phyloP scores from a whole-genome alignment of 2,797 vertebrate genomes.

The Hippopotamyrus pictus region DNA sequence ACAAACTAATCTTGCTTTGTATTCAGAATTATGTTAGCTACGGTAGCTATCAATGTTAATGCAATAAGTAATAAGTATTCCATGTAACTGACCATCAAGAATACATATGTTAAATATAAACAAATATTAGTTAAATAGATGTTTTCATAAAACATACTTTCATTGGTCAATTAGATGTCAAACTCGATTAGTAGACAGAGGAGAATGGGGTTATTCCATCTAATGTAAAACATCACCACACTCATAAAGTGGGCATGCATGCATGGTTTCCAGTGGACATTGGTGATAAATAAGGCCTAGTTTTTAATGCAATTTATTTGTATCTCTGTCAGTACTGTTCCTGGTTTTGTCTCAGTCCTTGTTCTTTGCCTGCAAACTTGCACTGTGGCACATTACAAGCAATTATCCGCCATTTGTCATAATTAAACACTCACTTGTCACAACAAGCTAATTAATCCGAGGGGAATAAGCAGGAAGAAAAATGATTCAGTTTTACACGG shows the following conservation, averaged over 20 bases:
- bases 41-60: background rate
- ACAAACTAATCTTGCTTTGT: background rate
- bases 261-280: background rate
- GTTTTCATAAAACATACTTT: background rate
- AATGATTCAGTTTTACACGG: constrained; percentile 19
- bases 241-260: background rate
- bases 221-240: background rate
- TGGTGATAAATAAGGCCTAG: background rate
- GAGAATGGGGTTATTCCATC: background rate
- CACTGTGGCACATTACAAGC: constrained; percentile 16
- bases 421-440: constrained; percentile 34
- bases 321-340: background rate
- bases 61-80: background rate
- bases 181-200: background rate
- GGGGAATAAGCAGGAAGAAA: constrained; percentile 20
- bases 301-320: background rate
- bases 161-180: background rate
- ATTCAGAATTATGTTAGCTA: background rate
- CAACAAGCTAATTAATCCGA: constrained; percentile 27
- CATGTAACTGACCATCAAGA: background rate
- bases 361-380: background rate
- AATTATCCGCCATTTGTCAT: constrained; percentile 29
- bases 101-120: background rate
- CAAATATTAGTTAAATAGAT: background rate
- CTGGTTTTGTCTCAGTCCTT: background rate